Evolutionary conservation across 2,113 vertebrate species (phyloP).

Genomic region (Channa argus): DNA sequence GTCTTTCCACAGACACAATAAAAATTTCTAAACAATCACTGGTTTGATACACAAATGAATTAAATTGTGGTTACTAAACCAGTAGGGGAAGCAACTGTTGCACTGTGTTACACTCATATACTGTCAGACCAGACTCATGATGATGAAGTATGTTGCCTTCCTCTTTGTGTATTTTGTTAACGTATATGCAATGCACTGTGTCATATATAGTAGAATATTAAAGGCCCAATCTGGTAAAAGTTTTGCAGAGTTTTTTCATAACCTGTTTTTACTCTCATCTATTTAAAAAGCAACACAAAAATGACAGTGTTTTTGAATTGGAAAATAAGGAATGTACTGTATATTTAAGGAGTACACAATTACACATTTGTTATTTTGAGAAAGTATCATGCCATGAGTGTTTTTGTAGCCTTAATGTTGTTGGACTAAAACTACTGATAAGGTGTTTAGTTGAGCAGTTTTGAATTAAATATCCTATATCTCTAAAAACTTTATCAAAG

Average conservation of each 20-base stretch:
- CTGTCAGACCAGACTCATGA: slow-evolving; percentile 46
- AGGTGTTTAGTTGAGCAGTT: background rate
- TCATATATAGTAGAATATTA: slow-evolving; percentile 29
- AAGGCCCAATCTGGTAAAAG: slow-evolving; percentile 46
- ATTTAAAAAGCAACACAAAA: slow-evolving; percentile 15
- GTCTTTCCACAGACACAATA: background rate
- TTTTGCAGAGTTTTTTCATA: background rate
- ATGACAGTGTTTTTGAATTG: background rate
- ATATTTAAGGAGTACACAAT: background rate
- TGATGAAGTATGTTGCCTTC: slow-evolving; percentile 65
- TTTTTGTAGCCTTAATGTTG: background rate
- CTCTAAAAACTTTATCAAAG: background rate
- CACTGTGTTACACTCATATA: slow-evolving; percentile 57
- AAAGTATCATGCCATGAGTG: background rate
- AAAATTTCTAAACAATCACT: background rate
- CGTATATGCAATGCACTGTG: slow-evolving; percentile 50
- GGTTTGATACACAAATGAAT: slow-evolving; percentile 8
- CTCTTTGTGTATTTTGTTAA: slow-evolving; percentile 29
- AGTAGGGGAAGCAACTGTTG: slow-evolving; percentile 48
- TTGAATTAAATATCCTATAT: background rate
- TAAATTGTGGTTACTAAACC: slow-evolving; percentile 11
- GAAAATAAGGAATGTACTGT: background rate
- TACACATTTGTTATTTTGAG: background rate
- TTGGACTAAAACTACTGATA: no score
- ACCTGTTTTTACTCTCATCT: background rate